Base-by-base conservation (phyloP, 2,113 vertebrate species). In the Antigone vipio region DNA sequence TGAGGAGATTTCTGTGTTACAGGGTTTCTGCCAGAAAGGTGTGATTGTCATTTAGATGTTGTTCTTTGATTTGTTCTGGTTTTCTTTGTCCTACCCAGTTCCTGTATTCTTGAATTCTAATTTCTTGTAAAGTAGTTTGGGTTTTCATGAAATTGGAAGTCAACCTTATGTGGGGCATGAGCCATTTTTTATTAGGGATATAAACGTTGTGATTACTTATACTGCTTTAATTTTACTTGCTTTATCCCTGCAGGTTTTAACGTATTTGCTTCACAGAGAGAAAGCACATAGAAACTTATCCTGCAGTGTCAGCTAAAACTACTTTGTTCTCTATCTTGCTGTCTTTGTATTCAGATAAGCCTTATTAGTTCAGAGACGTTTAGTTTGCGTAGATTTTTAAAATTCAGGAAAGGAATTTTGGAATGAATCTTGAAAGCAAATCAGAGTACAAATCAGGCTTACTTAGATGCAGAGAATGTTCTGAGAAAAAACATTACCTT, bases 321-420 rank as follows among this genome's bases (percentile, higher is more conserved):
- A 32, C 49, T 96, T 77, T 6, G 34, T 81, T 91, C 86, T 89
- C 11, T 89, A 11, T 94, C 92, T 92, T 67, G 35, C 68, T 94
- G 42, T 78, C 90, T 94, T 95, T 97, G 56, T 90, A 59, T 93
- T 95, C 85, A 88, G 88, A 97, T 82, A 91, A 87, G 52, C 74
- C 45, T 93, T 96, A 94, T 92, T 95, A 96, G 76, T 88, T 94
- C 69, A 95, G 77, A 94, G 91, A 81, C 49, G 52, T 92, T 94
- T 72, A 40, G 84, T 95, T 94, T 76, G 53, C 6, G 2, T 81
- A 74, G 56, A 84, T 92, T 93, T 95, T 95, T 96, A 93, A 94
- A 89, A 94, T 93, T 85, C 75, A 78, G 55, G 75, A 86, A 62
- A 88, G 85, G 34, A 87, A 85, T 72, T 95, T 84, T 93, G 73